Evolutionary conservation across 2,113 vertebrate genomes (phyloP).

Genomic region (Rhipidura dahli): DNA sequence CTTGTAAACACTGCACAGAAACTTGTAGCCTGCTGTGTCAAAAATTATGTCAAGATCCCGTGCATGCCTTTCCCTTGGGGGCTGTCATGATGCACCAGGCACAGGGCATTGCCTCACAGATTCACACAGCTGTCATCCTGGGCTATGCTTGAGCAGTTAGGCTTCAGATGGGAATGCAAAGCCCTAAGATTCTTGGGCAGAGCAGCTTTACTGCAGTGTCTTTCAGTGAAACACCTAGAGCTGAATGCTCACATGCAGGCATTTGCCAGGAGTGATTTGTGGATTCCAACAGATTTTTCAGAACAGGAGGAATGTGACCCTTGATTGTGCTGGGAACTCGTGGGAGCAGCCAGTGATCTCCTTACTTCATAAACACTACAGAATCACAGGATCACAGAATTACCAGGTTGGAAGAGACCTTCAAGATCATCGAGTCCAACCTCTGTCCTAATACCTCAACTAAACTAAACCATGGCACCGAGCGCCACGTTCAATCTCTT

Average conservation of each 20-base stretch:
- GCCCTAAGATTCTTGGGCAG: background rate
- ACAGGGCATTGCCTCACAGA: background rate
- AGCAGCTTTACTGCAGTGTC: background rate
- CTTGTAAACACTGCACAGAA: background rate
- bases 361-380: background rate
- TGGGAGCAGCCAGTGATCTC: background rate
- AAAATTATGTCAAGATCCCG: fast-evolving
- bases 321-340: background rate
- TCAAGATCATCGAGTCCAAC: too few species aligned
- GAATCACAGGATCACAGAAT: too few species aligned
- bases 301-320: background rate
- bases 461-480: too few species aligned
- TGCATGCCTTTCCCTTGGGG: background rate
- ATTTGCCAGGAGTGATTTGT: background rate
- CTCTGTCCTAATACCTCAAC: too few species aligned
- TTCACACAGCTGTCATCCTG: background rate
- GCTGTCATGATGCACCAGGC: background rate
- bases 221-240: background rate
- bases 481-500: too few species aligned
- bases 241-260: background rate
- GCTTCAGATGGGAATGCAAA: background rate
- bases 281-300: background rate
- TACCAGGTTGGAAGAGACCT: too few species aligned
- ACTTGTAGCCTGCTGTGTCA: background rate
- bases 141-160: fast-evolving